phyloP scores from a whole-genome alignment of 2,888 invertebrate species.

The Stenodera caucasica region DNA sequence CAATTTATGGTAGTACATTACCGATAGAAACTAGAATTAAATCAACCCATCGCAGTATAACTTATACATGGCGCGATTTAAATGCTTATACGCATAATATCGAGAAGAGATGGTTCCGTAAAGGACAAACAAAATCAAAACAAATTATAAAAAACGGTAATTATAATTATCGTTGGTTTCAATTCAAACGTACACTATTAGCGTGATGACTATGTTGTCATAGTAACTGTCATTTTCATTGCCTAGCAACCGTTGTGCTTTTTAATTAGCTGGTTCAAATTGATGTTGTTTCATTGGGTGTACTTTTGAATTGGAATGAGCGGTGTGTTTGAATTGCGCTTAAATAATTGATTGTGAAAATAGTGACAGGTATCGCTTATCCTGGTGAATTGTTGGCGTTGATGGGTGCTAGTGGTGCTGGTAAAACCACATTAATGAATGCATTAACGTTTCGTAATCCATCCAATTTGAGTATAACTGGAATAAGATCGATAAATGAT shows the following conservation, averaged over 20 bases:
- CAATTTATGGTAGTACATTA: not conserved
- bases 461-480: constrained; percentile 66
- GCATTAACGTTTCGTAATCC: constrained; percentile 82
- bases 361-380: constrained; percentile 80
- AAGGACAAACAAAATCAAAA: not conserved
- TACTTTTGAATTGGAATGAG: too few relatives aligned
- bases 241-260: too few relatives aligned
- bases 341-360: too few relatives aligned
- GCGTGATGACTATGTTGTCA: too few relatives aligned
- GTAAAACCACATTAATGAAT: constrained; percentile 93
- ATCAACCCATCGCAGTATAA: not conserved
- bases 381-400: constrained; percentile 86
- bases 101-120: not conserved
- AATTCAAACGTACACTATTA: constrained; percentile 13
- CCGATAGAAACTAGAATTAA: not conserved
- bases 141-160: not conserved
- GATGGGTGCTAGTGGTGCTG: constrained; percentile 90
- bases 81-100: not conserved
- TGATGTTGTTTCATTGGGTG: too few relatives aligned
- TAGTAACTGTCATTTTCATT: too few relatives aligned
- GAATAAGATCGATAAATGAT: constrained; percentile 71
- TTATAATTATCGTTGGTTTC: not conserved
- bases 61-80: not conserved
- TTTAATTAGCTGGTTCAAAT: too few relatives aligned
- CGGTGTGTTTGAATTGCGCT: too few relatives aligned